Evolutionary conservation across 2,888 invertebrate genomes (phyloP), one percentile per base, ranked within the genome.

Genomic region (Cremastinae sp.): DNA sequence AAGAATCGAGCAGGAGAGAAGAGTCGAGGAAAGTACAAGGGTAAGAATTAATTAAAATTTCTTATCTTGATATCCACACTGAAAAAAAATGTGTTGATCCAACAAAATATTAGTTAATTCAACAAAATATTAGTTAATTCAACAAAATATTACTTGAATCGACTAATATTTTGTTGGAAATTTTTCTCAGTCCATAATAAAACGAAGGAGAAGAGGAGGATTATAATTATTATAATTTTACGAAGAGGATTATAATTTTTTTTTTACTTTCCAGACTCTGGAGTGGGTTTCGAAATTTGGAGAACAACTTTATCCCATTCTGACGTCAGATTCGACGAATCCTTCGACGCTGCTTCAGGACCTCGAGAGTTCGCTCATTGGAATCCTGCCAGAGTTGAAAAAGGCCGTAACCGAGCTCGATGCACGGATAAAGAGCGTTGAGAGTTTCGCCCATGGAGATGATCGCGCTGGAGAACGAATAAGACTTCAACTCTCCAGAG

Each of bases 261-360:
- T 80, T 79, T 73, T 59, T 73, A 8, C n/a, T 78, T 85, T 89
- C 16, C 83, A 94, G 94, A 93, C 93, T 18, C 91, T 94, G 79
- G 92, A 92, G 80, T 93, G 93, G 91, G 93, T 93, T 81, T 92
- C 93, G 2, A 93, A 94, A 88, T 91, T 95, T 83, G 94, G 95
- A 85, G 92, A 92, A 56, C 94, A 95, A 84, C 90, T 96, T 72
- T 96, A 95, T 91, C 95, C 96, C 18, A 92, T 95, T 56, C 93
- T 96, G 79, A 93, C 93, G 56, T 92, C 93, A 12, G 91, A 92
- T 74, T 92, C 94, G 2, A 91, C 92, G 51, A 91, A 92, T 79
- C 92, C 94, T 10, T 90, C 90, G 78, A 91, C 91, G 55, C 90
- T 94, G 78, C 89, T 92, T 39, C 86, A 90, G 35, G 92, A 92